phyloP scores from a whole-genome alignment of 1,140 invertebrate genomes.

The Aleiodes sp. region DNA sequence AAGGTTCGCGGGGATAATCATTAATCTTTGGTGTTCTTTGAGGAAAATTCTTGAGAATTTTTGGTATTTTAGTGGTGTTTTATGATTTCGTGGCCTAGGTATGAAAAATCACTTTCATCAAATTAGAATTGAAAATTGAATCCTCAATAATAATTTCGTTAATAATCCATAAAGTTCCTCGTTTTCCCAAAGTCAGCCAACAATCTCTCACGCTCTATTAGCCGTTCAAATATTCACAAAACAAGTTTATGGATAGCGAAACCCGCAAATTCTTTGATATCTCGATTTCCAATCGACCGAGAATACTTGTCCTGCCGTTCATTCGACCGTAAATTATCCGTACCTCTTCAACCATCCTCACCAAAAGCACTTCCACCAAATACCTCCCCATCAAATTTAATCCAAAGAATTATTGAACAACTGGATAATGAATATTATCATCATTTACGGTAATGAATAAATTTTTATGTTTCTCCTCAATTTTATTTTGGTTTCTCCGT shows the following conservation, averaged over 20 bases:
- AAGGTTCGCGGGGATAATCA: too few species aligned
- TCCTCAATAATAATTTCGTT: neutral
- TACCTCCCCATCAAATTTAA: constrained; percentile 4
- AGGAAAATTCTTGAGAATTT: too few species aligned
- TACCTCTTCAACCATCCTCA: neutral
- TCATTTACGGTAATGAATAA: neutral
- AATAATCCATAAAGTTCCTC: neutral
- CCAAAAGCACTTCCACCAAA: constrained; percentile 1
- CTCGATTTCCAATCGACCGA: constrained; percentile 2
- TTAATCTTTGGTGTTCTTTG: too few species aligned
- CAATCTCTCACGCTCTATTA: constrained; percentile 3
- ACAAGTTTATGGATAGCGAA: neutral
- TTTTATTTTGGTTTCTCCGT: neutral
- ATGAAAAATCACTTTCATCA: too few species aligned
- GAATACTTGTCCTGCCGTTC: neutral
- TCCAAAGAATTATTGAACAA: neutral
- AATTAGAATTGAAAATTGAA: neutral
- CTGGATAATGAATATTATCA: constrained; percentile 2
- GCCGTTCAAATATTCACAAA: neutral
- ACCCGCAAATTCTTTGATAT: neutral
- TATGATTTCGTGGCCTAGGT: too few species aligned
- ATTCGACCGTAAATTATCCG: constrained; percentile 1
- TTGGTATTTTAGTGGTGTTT: too few species aligned
- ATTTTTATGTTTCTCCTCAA: neutral
- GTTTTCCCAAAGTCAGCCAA: neutral